These are phyloP conservation scores for Antennarius striatus DNA, from an alignment of 2,113 vertebrate genomes.

Conservation along the genomic window DNA sequence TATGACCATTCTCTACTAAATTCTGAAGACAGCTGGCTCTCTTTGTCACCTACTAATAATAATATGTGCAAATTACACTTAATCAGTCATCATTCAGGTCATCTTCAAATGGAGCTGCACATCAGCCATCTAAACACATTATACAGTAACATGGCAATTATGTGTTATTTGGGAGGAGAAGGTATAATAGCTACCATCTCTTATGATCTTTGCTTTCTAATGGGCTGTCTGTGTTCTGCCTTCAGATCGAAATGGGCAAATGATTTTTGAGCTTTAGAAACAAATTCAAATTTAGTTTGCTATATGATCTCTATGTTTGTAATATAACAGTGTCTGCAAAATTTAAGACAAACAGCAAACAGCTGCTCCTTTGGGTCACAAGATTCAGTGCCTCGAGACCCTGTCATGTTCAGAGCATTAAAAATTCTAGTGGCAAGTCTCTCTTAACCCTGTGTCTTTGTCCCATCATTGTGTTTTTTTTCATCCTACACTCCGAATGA, in stretches of 20 bases:
- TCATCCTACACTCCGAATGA: background rate
- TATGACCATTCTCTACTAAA: slow-evolving; percentile 17
- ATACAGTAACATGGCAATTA: slow-evolving; percentile 62
- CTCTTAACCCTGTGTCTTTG: background rate
- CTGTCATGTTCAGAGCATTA: background rate
- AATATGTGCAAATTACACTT: slow-evolving; percentile 80
- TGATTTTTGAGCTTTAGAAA: slow-evolving; percentile 6
- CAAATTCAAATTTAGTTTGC: slow-evolving; percentile 11
- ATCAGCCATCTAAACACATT: slow-evolving; percentile 69
- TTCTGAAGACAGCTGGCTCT: slow-evolving; percentile 27
- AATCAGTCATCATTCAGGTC: slow-evolving; percentile 75
- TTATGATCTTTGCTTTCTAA: slow-evolving; percentile 48
- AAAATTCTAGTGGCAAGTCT: no score
- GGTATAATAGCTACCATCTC: slow-evolving; percentile 65
- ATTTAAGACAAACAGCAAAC: background rate
- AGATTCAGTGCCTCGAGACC: background rate
- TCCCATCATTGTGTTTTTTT: no score
- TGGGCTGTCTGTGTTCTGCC: slow-evolving; percentile 1
- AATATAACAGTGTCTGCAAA: no score
- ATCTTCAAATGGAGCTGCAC: slow-evolving; percentile 67
- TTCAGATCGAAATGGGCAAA: background rate
- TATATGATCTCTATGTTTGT: background rate
- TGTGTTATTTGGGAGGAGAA: slow-evolving; percentile 76
- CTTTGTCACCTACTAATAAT: slow-evolving; percentile 56
- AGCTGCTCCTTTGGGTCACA: background rate